These are phyloP conservation scores for Agriopis leucophaearia DNA, from an alignment of 2,888 invertebrate genomes.

Conservation along the genomic window DNA sequence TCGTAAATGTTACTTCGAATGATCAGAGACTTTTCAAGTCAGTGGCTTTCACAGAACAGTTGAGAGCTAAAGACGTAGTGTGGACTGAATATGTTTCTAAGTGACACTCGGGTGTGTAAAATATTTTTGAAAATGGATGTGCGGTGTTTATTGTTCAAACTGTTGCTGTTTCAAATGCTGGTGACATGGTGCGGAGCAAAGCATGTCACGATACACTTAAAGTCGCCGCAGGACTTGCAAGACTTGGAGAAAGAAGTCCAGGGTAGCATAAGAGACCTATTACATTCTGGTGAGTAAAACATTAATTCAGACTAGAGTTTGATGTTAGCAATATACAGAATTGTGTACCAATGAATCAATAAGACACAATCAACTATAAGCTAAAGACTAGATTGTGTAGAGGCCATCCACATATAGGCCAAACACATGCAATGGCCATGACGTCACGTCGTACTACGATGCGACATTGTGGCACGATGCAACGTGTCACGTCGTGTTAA, in stretches of 20 bases:
- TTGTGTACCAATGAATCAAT: no score
- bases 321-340: no score
- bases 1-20: slow-evolving; percentile 55
- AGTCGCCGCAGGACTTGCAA: slow-evolving; percentile 52
- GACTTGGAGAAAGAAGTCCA: slow-evolving; percentile 64
- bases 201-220: slow-evolving; percentile 64
- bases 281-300: slow-evolving; percentile 75
- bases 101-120: slow-evolving; percentile 68
- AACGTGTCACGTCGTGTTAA: no score
- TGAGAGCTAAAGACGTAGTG: slow-evolving; percentile 48
- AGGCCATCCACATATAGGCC: no score
- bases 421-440: no score
- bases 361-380: no score
- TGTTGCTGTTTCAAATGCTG: slow-evolving; percentile 78
- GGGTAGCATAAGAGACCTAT: slow-evolving; percentile 74
- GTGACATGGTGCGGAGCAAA: slow-evolving; percentile 78
- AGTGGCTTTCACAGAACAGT: slow-evolving; percentile 46
- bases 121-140: slow-evolving; percentile 70
- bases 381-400: no score
- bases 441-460: no score
- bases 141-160: slow-evolving; percentile 77
- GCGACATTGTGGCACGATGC: no score
- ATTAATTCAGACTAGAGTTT: no score
- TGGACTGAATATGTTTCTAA: slow-evolving; percentile 67
- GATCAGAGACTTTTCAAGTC: slow-evolving; percentile 44